Percentiles rank a stretch among this genome's conserved stretches.
These are phyloP conservation scores for Folsomia candida DNA, from an alignment of 2,888 invertebrate genomes.

Conservation along the genomic window DNA sequence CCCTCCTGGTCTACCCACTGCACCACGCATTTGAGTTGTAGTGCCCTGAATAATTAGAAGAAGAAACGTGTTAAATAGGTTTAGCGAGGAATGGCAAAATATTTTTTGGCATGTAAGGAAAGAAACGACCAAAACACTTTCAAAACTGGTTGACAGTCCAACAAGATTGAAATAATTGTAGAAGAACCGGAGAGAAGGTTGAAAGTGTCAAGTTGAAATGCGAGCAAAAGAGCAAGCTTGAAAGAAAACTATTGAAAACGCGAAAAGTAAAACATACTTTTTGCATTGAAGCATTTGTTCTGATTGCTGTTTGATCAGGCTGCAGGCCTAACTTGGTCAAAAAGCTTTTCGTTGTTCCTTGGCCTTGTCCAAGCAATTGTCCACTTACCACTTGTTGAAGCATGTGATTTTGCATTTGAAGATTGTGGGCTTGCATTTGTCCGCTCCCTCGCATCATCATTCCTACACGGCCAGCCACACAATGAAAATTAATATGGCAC, in stretches of 20 bases:
- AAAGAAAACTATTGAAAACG: not conserved
- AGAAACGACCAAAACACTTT: too few species aligned
- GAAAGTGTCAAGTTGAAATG: not conserved
- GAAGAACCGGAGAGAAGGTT: not conserved
- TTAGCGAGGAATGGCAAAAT: too few species aligned
- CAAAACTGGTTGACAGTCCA: too few species aligned
- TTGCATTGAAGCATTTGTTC: constrained; percentile 11
- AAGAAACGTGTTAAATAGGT: too few species aligned
- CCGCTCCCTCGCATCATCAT: constrained; percentile 22
- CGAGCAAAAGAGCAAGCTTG: not conserved
- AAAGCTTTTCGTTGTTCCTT: constrained; percentile 5
- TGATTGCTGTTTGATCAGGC: not conserved
- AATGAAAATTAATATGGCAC: too few species aligned
- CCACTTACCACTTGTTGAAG: constrained; percentile 45
- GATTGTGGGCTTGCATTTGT: constrained; percentile 17
- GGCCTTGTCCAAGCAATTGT: constrained; percentile 15
- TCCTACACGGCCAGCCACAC: too few species aligned
- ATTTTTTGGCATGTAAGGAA: too few species aligned
- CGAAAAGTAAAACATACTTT: constrained; percentile 13
- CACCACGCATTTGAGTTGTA: constrained; percentile 26
- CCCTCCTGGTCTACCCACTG: constrained; percentile 17
- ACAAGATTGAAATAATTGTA: constrained; percentile 11
- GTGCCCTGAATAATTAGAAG: constrained; percentile 23
- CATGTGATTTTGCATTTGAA: constrained; percentile 38
- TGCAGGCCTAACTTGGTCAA: constrained; percentile 14